phyloP scores from a whole-genome alignment of 2,888 invertebrate species.

The Tenthredo notha region DNA sequence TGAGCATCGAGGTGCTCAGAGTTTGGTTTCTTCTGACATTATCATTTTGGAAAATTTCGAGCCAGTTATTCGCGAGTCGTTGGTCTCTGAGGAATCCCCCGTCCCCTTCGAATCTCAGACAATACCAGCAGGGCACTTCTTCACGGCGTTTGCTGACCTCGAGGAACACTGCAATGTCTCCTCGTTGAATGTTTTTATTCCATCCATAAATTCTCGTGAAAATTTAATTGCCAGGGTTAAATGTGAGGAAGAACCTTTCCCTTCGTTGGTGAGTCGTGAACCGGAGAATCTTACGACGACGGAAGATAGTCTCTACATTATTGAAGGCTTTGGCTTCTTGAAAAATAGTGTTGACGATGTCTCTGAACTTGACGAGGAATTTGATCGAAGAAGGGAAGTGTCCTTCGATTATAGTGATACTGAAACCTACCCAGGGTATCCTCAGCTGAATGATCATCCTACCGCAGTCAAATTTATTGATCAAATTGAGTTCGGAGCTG shows the following conservation, averaged over 20 bases:
- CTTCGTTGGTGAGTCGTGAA: not conserved
- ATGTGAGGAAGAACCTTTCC: not conserved
- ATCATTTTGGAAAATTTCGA: constrained; percentile 1
- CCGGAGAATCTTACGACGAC: constrained; percentile 35
- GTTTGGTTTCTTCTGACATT: not conserved
- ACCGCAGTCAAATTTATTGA: not conserved
- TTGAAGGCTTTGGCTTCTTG: constrained; percentile 51
- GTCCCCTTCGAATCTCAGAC: not conserved
- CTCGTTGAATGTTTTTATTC: constrained; percentile 43
- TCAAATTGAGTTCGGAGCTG: constrained; percentile 7
- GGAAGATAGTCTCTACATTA: constrained; percentile 53
- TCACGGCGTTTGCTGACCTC: not conserved
- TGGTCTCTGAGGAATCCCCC: not conserved
- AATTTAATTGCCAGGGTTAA: not conserved
- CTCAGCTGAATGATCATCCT: constrained; percentile 16
- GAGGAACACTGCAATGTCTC: constrained; percentile 37
- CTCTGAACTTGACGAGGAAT: constrained; percentile 45
- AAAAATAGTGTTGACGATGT: constrained; percentile 42
- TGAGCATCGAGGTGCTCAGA: not conserved
- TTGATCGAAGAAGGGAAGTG: constrained; percentile 16
- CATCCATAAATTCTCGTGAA: constrained; percentile 48
- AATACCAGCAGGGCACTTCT: not conserved
- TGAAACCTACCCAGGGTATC: constrained; percentile 23
- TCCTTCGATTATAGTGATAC: constrained; percentile 37
- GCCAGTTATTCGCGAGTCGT: constrained; percentile 9